Evolutionary conservation across 2,888 invertebrate genomes (phyloP).

Genomic region (Hymenopus coronatus): DNA sequence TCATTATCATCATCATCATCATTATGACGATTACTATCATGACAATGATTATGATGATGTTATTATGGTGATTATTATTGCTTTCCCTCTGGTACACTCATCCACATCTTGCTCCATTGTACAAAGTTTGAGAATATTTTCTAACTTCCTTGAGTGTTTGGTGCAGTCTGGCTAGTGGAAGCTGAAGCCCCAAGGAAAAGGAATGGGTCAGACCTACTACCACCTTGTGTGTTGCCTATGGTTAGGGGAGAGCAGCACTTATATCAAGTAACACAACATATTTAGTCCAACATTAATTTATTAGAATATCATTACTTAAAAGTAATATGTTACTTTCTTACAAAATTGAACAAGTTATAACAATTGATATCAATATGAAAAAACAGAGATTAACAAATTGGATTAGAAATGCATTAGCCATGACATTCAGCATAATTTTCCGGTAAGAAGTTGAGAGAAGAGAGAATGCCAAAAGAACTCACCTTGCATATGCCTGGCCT

Average conservation of each 20-base stretch:
- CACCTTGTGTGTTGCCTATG: neutral
- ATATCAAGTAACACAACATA: conserved; percentile 15
- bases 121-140: no score
- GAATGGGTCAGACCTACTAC: neutral
- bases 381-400: conserved; percentile 34
- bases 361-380: conserved; percentile 36
- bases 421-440: conserved; percentile 34
- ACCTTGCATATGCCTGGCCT: conserved; percentile 29
- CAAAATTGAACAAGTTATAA: conserved; percentile 35
- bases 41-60: no score
- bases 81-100: no score
- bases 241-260: neutral
- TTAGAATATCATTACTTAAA: conserved; percentile 36
- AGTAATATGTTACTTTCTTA: conserved; percentile 35
- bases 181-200: neutral
- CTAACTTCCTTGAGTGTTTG: no score
- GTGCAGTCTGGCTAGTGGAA: no score
- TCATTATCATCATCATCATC: no score
- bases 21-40: no score
- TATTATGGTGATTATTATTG: no score
- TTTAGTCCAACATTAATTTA: conserved; percentile 36
- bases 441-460: conserved; percentile 34
- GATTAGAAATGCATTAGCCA: conserved; percentile 34
- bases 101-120: no score
- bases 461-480: conserved; percentile 12